Conservation (phyloP, 2,888 invertebrate genomes). For the Drosophila flavopinicola region DNA sequence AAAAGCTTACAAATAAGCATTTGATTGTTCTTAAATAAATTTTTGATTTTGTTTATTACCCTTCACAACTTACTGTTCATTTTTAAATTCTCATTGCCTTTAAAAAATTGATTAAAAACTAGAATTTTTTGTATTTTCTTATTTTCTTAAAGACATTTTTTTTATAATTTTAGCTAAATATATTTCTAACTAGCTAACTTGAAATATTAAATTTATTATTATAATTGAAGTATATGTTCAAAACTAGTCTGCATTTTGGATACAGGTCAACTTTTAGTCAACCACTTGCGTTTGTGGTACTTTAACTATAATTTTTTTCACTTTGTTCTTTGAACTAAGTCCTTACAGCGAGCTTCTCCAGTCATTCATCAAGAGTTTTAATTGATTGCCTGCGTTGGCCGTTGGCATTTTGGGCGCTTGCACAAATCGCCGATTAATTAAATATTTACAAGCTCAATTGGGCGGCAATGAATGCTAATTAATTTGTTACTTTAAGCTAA, state of each 20-base stretch:
- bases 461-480: conserved; percentile 75
- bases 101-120: too few relatives aligned
- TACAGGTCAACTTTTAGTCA: background rate
- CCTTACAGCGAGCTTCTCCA: conserved; percentile 6
- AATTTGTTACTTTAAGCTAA: conserved; percentile 63
- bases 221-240: background rate
- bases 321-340: background rate
- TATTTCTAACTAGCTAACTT: too few relatives aligned
- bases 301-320: background rate
- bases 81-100: too few relatives aligned
- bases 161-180: too few relatives aligned
- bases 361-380: conserved; percentile 57
- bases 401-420: conserved; percentile 38
- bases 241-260: background rate
- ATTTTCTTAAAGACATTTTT: too few relatives aligned
- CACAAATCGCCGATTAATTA: conserved; percentile 72
- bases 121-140: too few relatives aligned
- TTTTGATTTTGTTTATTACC: too few relatives aligned
- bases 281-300: background rate
- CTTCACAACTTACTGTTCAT: too few relatives aligned
- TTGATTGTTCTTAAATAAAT: too few relatives aligned
- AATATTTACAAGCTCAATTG: conserved; percentile 80
- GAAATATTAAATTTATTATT: too few relatives aligned
- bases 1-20: too few relatives aligned
- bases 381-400: conserved; percentile 59